These are phyloP conservation scores for Acanthornis magna DNA, from an alignment of 2,797 vertebrate species.

Conservation along the genomic window DNA sequence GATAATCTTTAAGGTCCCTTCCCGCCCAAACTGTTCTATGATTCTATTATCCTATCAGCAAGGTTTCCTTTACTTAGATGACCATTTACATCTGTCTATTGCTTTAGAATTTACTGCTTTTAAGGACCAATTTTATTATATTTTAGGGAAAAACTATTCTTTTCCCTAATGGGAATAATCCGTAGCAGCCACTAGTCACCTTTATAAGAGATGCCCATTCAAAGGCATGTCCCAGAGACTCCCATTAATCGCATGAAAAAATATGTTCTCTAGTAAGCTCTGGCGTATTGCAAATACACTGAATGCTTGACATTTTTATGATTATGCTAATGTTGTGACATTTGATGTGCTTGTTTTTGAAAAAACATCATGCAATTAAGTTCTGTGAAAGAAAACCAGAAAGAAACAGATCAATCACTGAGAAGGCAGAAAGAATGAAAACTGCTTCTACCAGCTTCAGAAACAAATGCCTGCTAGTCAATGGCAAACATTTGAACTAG, in stretches of 20 bases:
- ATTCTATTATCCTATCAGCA: neutral
- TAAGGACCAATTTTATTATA: neutral
- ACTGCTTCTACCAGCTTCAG: constrained; percentile 5
- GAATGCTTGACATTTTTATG: constrained; percentile 35
- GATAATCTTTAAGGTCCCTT: neutral
- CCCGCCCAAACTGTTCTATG: neutral
- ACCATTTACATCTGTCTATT: neutral
- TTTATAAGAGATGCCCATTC: neutral
- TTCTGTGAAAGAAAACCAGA: constrained; percentile 13
- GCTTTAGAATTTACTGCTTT: neutral
- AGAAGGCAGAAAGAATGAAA: constrained; percentile 33
- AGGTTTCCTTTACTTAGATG: neutral
- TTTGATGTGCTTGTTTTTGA: constrained; percentile 23
- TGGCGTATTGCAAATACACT: neutral
- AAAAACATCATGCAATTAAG: neutral
- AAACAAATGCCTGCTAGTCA: constrained; percentile 31
- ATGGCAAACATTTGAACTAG: constrained; percentile 32
- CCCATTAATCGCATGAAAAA: neutral
- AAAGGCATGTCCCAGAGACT: neutral
- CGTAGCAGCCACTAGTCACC: neutral
- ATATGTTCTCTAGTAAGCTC: neutral
- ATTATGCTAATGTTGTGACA: constrained; percentile 38
- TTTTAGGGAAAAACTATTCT: neutral
- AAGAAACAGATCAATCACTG: constrained; percentile 56
- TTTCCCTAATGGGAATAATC: neutral